These are phyloP conservation scores for Galeopterus variegatus DNA, from an alignment of 2,113 vertebrate species.

Conservation along the genomic window DNA sequence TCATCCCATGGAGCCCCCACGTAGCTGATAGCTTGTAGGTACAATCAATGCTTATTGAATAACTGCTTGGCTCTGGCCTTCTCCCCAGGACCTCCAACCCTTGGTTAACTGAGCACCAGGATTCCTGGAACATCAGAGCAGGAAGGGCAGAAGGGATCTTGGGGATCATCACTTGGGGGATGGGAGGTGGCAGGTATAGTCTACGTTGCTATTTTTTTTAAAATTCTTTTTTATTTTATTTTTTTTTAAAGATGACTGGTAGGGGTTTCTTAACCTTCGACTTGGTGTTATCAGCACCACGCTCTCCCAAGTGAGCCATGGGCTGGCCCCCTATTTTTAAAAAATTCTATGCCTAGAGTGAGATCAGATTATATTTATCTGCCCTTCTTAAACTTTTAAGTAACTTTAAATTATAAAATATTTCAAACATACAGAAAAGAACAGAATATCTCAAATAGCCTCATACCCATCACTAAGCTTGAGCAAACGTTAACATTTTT, in stretches of 20 bases:
- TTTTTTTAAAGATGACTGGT: no score
- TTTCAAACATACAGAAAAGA: not conserved
- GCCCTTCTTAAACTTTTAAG: slow-evolving; percentile 27
- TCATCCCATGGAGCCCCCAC: not conserved
- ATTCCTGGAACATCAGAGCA: not conserved
- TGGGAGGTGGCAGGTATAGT: not conserved
- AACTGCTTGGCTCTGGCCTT: not conserved
- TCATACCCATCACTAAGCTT: not conserved
- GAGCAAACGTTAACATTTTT: not conserved
- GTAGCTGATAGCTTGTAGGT: not conserved
- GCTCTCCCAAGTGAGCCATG: no score
- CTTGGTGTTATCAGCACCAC: no score
- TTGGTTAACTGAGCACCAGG: not conserved
- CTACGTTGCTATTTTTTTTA: not conserved
- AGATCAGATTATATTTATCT: not conserved
- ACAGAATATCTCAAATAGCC: not conserved
- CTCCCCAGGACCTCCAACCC: not conserved
- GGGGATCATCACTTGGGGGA: not conserved
- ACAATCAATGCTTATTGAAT: not conserved
- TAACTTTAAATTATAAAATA: slow-evolving; percentile 19
- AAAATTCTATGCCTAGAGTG: not conserved
- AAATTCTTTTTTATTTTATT: not conserved
- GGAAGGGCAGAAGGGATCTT: not conserved
- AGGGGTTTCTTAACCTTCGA: no score
- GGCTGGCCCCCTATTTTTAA: not conserved